A percentile compares a stretch with the other conserved stretches of the same genome.
These are phyloP conservation scores for Thryonomys swinderianus DNA, from an alignment of 2,113 vertebrate species.

Conservation along the genomic window DNA sequence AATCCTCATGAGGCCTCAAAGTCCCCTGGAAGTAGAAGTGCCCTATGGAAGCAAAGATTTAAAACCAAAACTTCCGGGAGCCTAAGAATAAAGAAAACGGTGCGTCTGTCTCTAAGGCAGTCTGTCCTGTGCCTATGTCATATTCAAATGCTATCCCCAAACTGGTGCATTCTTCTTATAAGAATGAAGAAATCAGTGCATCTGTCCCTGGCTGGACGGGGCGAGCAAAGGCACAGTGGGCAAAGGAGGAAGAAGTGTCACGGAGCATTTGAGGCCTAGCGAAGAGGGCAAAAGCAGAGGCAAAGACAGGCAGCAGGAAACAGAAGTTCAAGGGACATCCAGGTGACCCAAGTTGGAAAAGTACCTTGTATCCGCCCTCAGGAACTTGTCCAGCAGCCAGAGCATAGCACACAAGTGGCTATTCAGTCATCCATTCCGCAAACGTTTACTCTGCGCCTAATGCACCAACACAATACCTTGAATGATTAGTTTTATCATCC, in stretches of 20 bases:
- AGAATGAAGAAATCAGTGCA: neutral
- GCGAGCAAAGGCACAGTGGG: neutral
- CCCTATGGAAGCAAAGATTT: neutral
- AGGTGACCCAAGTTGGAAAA: neutral
- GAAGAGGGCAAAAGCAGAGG: neutral
- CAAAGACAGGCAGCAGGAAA: neutral
- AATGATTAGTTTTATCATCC: neutral
- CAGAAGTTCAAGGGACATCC: neutral
- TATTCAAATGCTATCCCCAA: no score
- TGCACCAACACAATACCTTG: neutral
- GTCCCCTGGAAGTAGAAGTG: neutral
- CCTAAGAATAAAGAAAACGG: neutral
- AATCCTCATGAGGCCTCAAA: neutral
- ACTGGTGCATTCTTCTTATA: no score
- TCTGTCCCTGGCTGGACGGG: neutral
- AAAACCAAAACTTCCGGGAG: neutral
- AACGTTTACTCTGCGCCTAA: constrained; percentile 4
- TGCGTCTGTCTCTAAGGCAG: neutral
- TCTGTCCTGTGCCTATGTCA: no score
- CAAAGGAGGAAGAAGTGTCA: neutral
- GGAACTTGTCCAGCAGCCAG: neutral
- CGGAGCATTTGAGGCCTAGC: neutral
- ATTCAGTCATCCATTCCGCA: neutral
- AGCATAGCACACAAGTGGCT: neutral
- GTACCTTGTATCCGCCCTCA: neutral